Evolutionary conservation across 1,140 invertebrate species (phyloP), one percentile per base, ranked within the genome.

Genomic region (Achatina immaculata): DNA sequence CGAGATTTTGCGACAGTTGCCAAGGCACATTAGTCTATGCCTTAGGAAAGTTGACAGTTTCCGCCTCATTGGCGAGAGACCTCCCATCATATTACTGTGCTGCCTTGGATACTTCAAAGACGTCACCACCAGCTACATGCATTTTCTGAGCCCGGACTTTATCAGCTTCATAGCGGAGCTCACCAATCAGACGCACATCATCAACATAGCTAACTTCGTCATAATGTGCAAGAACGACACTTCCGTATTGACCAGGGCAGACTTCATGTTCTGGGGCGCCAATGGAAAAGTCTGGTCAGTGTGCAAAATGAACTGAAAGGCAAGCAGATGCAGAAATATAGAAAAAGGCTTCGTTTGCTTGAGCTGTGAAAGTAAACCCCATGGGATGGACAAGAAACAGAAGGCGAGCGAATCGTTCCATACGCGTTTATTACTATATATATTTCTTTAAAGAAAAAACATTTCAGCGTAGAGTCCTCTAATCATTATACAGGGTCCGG

Each of bases 21-120:
- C 4, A 31, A 36, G 16, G 14, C 43, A 51, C 72, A 28, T 43
- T 31, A 31, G 4, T 9, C 24, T 28, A 21, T 74, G 45, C 45
- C 21, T 51, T 21, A 3, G 4, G 0, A 78, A 78, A 43, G 1
- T 62, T 11, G 19, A 14, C 11, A 38, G 31, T 19, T 28, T 24
- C 40, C 1, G 16, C 4, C 4, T 66, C 16, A 14, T 16, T 11
- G 36, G 36, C 0, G 76, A 78, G 38, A 36, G 9, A 34, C 36
- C 62, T 7, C 21, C 34, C 3, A 7, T 78, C 21, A 68, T 62
- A 24, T 66, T 66, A 58, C 40, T 78, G 14, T 78, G 76, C 48
- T 78, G 76, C 36, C 58, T 78, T 1, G 40, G 62, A 24, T 66
- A 66, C n/a, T 78, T 66, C n/a, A 1, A 1, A 1, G 76, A 68